These are phyloP conservation scores for Gobiocypris rarus DNA, from an alignment of 2,113 vertebrate genomes.

Conservation along the genomic window DNA sequence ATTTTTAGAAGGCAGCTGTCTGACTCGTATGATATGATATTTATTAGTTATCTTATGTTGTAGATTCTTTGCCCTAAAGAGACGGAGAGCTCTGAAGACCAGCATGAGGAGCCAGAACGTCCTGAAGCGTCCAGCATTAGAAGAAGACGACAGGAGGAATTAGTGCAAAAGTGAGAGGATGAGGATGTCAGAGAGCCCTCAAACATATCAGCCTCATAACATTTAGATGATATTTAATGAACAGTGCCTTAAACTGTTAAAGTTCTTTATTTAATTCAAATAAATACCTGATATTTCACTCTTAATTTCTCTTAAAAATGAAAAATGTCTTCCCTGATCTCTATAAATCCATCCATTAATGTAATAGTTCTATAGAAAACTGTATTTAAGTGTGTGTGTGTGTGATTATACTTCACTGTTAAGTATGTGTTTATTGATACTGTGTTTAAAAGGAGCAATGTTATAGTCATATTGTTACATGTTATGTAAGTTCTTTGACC, in stretches of 20 bases:
- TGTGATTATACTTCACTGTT: background rate
- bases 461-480: background rate
- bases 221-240: background rate
- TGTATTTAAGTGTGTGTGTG: background rate
- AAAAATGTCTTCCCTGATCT: background rate
- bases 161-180: slow-evolving; percentile 52
- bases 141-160: slow-evolving; percentile 36
- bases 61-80: slow-evolving; percentile 55
- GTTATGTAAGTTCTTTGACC: background rate
- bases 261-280: background rate
- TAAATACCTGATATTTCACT: background rate
- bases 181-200: background rate
- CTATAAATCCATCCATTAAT: too few relatives aligned
- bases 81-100: slow-evolving; percentile 29
- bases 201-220: background rate
- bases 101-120: slow-evolving; percentile 31
- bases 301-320: background rate
- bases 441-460: background rate
- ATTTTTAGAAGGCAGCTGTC: too few relatives aligned
- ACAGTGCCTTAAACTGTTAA: slow-evolving; percentile 1
- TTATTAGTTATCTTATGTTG: background rate
- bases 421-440: background rate
- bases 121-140: slow-evolving; percentile 14
- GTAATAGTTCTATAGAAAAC: background rate
- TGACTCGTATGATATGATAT: too few relatives aligned